Percentiles rank a stretch among this genome's conserved stretches.
These are phyloP conservation scores for Aurelia sp. DNA, from an alignment of 30 jellyfish, hydroid and myxozoan species.

Conservation along the genomic window DNA sequence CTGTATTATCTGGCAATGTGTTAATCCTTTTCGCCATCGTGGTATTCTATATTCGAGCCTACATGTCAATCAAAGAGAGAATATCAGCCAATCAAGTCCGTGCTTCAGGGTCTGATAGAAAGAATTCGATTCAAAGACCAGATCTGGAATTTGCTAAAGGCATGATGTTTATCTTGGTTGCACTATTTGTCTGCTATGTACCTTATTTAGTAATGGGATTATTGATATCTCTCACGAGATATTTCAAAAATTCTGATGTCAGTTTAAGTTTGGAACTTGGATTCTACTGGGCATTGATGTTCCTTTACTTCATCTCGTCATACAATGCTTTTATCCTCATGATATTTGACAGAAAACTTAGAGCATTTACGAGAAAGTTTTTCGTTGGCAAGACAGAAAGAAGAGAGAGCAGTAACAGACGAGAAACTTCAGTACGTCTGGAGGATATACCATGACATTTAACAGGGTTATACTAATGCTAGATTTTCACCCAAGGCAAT, in stretches of 20 bases:
- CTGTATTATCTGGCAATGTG: conserved; percentile 12
- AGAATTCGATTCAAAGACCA: conserved; percentile 12
- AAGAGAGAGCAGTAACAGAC: too few species aligned
- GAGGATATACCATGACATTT: too few species aligned
- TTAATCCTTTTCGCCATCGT: conserved; percentile 3
- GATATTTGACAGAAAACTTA: conserved; percentile 22
- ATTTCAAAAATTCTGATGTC: not conserved
- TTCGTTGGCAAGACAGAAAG: too few species aligned
- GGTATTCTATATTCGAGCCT: conserved; percentile 33
- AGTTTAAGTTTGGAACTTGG: not conserved
- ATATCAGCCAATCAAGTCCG: not conserved
- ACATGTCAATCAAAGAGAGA: conserved; percentile 15
- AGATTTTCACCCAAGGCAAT: too few species aligned
- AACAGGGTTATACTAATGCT: too few species aligned
- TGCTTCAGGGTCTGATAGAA: not conserved
- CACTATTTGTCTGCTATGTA: conserved; percentile 25
- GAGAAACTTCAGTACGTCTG: too few species aligned
- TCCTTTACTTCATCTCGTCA: conserved; percentile 17
- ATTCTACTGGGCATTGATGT: conserved; percentile 1
- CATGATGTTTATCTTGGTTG: conserved; percentile 30
- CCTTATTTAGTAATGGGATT: conserved; percentile 21
- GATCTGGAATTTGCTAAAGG: conserved; percentile 41
- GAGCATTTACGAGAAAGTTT: not conserved
- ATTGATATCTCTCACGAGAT: conserved; percentile 3
- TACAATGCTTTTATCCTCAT: conserved; percentile 29